Evolutionary conservation across 1,140 invertebrate genomes (phyloP), one percentile per base, ranked within the genome.

Genomic region (Brachionus angularis): DNA sequence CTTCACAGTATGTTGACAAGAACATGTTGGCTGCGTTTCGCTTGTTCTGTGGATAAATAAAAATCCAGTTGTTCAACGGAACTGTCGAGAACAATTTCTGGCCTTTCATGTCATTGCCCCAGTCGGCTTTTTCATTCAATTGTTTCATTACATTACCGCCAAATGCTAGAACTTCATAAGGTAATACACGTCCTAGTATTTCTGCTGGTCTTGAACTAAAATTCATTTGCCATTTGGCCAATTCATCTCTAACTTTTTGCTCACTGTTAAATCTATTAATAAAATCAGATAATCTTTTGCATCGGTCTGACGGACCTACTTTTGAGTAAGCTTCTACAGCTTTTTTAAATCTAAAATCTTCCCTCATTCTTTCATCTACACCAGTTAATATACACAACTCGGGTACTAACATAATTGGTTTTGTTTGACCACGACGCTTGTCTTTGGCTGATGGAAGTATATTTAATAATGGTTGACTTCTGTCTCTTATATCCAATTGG

Each of bases 401-500:
- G 3, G 72, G 69, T 7, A 70, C 31, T 29, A 73, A 36, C 18
- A 70, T 23, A 46, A 70, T 34, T n/a, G 64, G 75, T 72, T 5
- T 75, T 71, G 49, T 71, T 21, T 23, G 5, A 23, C 50, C 50
- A 53, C 27, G 16, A 8, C 52, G 44, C 4, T 53, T 42, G 25
- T 71, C 70, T 36, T 44, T 55, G 14, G 36, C 46, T 25, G 31
- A 39, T 16, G 70, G 70, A 23, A 55, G 14, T 18, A 21, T 75
- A 72, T 72, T 72, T 55, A 72, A 67, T 49, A 93, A 76, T 0
- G 91, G 91, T 75, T 93, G 91, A 1, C 85, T 80, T 1, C 74
- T 61, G 77, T 93, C 89, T 72, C 25, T n/a, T 14, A 71, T 71
- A n/a, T 55, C 27, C 4, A 71, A 7, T 44, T 55, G n/a, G 58